Evolutionary conservation across 1,140 invertebrate genomes (phyloP).

Genomic region (Megalonaias nervosa): DNA sequence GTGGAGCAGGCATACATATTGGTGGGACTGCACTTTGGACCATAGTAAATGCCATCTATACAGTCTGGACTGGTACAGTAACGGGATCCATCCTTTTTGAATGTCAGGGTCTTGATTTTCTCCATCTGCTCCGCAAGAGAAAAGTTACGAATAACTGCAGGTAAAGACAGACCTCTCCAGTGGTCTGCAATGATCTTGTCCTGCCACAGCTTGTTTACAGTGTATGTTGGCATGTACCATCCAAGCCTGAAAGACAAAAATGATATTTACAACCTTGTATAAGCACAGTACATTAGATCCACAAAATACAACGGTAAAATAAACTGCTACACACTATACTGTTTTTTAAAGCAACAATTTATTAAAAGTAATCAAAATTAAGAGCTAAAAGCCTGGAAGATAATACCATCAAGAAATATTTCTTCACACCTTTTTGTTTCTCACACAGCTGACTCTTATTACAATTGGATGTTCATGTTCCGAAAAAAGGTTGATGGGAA

Average conservation of each 20-base stretch:
- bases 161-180: conserved; percentile 53
- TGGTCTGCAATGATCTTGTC: conserved; percentile 60
- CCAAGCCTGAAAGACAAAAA: conserved; percentile 74
- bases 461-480: too few relatives aligned
- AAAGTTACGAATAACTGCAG: conserved; percentile 40
- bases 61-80: conserved; percentile 63
- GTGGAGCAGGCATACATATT: conserved; percentile 69
- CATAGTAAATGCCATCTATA: conserved; percentile 72
- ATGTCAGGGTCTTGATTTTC: conserved; percentile 16
- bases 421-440: too few relatives aligned
- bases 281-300: too few relatives aligned
- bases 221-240: conserved; percentile 78
- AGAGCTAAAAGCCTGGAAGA: too few relatives aligned
- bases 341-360: too few relatives aligned
- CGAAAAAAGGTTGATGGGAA: too few relatives aligned
- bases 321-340: too few relatives aligned
- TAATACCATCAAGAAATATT: too few relatives aligned
- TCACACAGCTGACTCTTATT: too few relatives aligned
- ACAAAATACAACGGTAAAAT: too few relatives aligned
- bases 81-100: conserved; percentile 1
- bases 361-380: too few relatives aligned
- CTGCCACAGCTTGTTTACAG: conserved; percentile 54
- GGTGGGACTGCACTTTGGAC: conserved; percentile 76
- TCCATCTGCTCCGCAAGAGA: conserved; percentile 41
- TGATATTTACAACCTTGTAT: too few relatives aligned